Base-by-base conservation (phyloP, 2,797 vertebrate species). In the Alosa sapidissima region DNA sequence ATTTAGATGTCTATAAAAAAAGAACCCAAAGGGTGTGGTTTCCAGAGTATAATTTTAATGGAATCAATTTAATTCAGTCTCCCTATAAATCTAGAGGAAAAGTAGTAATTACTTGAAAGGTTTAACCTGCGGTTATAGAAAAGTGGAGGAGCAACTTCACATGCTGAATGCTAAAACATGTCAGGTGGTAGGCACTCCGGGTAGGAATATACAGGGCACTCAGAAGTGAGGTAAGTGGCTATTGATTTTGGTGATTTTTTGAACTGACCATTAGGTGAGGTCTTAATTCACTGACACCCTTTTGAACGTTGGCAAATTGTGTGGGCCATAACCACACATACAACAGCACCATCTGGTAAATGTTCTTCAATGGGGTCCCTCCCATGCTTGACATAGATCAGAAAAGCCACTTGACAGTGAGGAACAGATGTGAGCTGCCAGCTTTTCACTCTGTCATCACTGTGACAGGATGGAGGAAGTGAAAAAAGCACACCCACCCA, bases 41-140 rank as follows among this genome's bases (percentile, higher is more conserved):
- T 72, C 16, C 36, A 62, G 36, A 58, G 55, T 81, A 16, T 16
- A 33, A 1, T 55, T 81, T 81, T 86, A 60, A 86, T 82, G 33
- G 52, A 86, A 88, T 75, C 21, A 87, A 88, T 83, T 78, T 81
- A 7, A 65, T 24, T 81, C 58, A 75, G 81, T 82, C 19, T 81
- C 49, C 19, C 72, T 24, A 68, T 84, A 58, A 86, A 83, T 81
- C 49, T 65, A 49, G 58, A 60, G 1, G 13, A 52, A 68, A 85
- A 83, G 36, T 5, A 81, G 48, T 60, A 54, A 81, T 81, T 41
- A 81, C 81, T 54, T 65, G 65, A 85, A 81, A 81, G 48, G 58
- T 54, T 45, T 81, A 83, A 85, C 62, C 68, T 58, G 68, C 54
- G 36, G 49, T 85, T 87, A 65, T 48, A 28, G 47, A 65, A 83